Percentiles rank a stretch among this genome's conserved stretches.
phyloP scores from a whole-genome alignment of 1,140 invertebrate genomes.

The Conus ventricosus region DNA sequence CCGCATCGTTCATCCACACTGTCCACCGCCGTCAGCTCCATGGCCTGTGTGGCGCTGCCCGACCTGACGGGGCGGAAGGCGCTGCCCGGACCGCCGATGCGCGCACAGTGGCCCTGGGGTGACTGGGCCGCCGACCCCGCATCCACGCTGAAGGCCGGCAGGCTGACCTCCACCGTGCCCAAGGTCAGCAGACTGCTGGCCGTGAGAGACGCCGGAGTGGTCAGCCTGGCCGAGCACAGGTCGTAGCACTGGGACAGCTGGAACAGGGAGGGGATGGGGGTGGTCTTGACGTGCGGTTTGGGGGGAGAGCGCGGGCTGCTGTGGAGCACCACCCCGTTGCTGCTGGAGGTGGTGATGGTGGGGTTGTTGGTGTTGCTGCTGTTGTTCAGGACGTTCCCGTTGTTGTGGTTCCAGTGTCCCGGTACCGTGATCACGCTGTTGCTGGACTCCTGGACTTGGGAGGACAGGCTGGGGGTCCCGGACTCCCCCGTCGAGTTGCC shows the following conservation, averaged over 20 bases:
- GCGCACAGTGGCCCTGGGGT: constrained; percentile 49
- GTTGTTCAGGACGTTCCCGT: neutral
- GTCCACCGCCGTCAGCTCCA: neutral
- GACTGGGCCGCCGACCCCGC: constrained; percentile 19
- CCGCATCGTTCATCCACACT: neutral
- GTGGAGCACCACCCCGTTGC: neutral
- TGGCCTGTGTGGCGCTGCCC: neutral
- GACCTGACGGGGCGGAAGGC: constrained; percentile 55
- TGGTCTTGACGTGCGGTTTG: neutral
- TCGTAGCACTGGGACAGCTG: constrained; percentile 41
- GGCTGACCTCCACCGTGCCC: constrained; percentile 8
- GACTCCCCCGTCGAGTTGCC: neutral
- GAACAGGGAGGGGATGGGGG: constrained; percentile 27
- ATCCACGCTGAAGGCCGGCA: neutral
- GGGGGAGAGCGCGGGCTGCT: neutral
- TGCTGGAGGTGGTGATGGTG: neutral
- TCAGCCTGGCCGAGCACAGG: constrained; percentile 28
- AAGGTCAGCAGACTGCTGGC: neutral
- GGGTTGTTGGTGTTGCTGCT: neutral
- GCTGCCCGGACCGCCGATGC: constrained; percentile 60
- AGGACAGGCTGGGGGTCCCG: neutral
- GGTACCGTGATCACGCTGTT: constrained; percentile 27
- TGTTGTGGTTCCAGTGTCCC: constrained; percentile 27
- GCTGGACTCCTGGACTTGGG: neutral
- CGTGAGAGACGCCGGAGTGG: neutral